These are phyloP conservation scores for Lampris megalopsis DNA, from an alignment of 2,113 vertebrate species.

Conservation along the genomic window DNA sequence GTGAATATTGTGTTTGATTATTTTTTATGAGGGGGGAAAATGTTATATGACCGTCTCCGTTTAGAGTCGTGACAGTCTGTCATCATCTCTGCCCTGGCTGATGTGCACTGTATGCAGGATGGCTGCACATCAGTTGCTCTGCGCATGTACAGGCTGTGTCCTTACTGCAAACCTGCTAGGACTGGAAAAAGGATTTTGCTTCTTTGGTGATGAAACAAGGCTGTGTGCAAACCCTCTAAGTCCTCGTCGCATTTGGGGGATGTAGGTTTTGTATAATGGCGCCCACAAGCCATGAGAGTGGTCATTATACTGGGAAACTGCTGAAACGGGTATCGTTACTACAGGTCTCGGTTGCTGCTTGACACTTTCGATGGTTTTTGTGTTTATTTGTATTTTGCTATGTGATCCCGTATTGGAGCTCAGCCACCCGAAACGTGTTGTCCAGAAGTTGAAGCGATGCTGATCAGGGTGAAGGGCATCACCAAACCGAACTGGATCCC, in stretches of 20 bases:
- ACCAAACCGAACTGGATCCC: neutral
- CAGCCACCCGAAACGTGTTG: too few species aligned
- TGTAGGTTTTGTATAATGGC: neutral
- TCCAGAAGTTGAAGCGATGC: neutral
- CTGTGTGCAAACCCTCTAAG: neutral
- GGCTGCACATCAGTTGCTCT: neutral
- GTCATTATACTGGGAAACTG: too few species aligned
- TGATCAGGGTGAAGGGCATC: neutral
- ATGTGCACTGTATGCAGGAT: neutral
- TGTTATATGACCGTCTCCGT: neutral
- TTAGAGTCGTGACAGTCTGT: neutral
- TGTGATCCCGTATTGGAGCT: too few species aligned
- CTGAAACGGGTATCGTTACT: too few species aligned
- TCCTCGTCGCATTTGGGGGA: neutral
- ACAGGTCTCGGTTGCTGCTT: too few species aligned
- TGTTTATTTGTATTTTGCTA: neutral
- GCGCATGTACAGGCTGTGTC: neutral
- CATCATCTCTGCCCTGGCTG: too few species aligned
- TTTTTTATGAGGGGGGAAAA: neutral
- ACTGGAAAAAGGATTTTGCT: neutral
- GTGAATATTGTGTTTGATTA: constrained; percentile 3
- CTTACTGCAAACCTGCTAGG: neutral
- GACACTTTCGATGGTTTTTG: too few species aligned
- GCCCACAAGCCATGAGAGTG: neutral
- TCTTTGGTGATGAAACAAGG: neutral